A percentile compares a stretch with the other conserved stretches of the same genome.
These are phyloP conservation scores for Capra hircus DNA, from an alignment of 2,113 vertebrate genomes.

Conservation along the genomic window DNA sequence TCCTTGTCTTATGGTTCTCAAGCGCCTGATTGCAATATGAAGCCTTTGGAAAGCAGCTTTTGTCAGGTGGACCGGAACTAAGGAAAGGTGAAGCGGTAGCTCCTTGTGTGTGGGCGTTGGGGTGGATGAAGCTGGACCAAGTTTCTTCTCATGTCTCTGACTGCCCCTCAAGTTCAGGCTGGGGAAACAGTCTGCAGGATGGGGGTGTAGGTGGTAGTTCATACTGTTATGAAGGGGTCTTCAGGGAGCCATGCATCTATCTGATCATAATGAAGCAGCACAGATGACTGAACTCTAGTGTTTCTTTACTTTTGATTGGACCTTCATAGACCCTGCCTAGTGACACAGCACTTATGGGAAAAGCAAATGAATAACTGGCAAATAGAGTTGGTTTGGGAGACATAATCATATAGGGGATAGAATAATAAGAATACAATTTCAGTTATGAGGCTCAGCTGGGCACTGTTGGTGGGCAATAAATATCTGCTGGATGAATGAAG, in stretches of 20 bases:
- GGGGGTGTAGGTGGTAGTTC: neutral
- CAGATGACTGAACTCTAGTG: neutral
- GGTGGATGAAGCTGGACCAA: neutral
- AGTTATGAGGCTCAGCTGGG: neutral
- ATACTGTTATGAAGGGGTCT: neutral
- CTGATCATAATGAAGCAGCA: neutral
- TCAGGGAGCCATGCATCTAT: neutral
- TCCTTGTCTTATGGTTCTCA: neutral
- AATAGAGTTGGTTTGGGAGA: neutral
- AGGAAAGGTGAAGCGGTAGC: neutral
- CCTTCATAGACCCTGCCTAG: neutral
- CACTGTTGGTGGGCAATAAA: neutral
- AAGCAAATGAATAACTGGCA: neutral
- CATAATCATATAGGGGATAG: neutral
- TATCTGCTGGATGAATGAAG: neutral
- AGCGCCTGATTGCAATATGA: neutral
- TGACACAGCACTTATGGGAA: neutral
- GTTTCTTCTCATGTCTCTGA: neutral
- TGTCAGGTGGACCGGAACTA: neutral
- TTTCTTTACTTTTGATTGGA: neutral
- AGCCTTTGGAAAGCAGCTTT: slow-evolving; percentile 19
- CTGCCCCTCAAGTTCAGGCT: neutral
- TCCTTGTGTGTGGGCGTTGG: neutral
- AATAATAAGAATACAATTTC: neutral
- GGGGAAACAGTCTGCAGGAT: neutral